Conservation (phyloP, 2,797 vertebrate species). For the Lagodon rhomboides region DNA sequence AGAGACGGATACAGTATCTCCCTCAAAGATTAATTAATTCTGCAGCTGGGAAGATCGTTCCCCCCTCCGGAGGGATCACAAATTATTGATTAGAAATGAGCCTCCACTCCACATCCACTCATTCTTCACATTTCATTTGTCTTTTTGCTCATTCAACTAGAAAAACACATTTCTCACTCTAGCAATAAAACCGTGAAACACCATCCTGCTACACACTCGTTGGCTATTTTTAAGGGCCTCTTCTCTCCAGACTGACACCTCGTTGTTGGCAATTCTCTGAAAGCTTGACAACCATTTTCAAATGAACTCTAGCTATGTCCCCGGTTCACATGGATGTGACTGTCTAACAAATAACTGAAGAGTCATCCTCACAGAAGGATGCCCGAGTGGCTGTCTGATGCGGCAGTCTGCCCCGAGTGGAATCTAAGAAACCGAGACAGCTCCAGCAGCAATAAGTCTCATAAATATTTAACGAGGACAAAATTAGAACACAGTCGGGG, state of each 20-base stretch:
- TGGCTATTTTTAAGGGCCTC: slow-evolving; percentile 11
- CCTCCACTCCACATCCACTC: slow-evolving; percentile 4
- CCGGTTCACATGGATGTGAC: not conserved
- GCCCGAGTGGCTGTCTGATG: slow-evolving; percentile 15
- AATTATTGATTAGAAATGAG: slow-evolving; percentile 55
- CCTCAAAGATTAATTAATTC: slow-evolving; percentile 47
- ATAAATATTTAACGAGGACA: slow-evolving; percentile 77
- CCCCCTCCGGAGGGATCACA: not conserved
- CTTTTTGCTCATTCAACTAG: not conserved
- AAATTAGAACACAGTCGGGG: slow-evolving; percentile 53
- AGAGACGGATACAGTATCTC: not conserved
- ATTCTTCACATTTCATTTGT: not conserved
- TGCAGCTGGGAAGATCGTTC: slow-evolving; percentile 16
- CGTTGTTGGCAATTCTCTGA: slow-evolving; percentile 1
- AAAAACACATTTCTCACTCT: not conserved
- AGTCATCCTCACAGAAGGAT: slow-evolving; percentile 30
- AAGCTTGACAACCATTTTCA: slow-evolving; percentile 9
- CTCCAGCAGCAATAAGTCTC: slow-evolving; percentile 43
- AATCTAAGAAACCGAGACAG: slow-evolving; percentile 62
- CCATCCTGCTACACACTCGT: not conserved
- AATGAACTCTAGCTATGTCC: slow-evolving; percentile 21
- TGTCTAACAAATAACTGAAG: slow-evolving; percentile 47
- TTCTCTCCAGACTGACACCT: not conserved
- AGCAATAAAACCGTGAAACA: not conserved
- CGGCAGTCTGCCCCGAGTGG: slow-evolving; percentile 22